Evolutionary conservation across 2,797 vertebrate genomes (phyloP).

Genomic region (Chelon labrosus): DNA sequence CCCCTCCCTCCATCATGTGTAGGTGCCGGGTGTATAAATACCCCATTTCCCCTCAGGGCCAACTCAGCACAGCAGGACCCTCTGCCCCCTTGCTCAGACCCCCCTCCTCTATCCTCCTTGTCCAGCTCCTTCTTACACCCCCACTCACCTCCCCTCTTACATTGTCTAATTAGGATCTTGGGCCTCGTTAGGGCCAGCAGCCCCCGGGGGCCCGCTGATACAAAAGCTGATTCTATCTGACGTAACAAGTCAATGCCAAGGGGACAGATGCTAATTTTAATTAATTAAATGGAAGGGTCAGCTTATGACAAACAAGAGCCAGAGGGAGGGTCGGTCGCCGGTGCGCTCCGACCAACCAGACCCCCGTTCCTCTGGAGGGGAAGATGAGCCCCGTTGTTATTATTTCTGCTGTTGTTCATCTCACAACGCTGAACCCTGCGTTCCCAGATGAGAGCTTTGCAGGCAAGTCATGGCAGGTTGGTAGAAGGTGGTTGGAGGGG

Average conservation of each 20-base stretch:
- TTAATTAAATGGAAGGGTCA: conserved; percentile 88
- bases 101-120: conserved; percentile 51
- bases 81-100: conserved; percentile 46
- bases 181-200: conserved; percentile 83
- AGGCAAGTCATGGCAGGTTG: conserved; percentile 54
- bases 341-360: conserved; percentile 60
- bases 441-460: conserved; percentile 54
- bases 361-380: conserved; percentile 55
- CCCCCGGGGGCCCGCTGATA: conserved; percentile 72
- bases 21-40: conserved; percentile 82
- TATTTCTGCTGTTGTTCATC: conserved; percentile 58
- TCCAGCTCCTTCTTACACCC: conserved; percentile 55
- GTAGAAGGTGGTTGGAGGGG: conserved; percentile 42
- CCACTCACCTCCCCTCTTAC: conserved; percentile 52
- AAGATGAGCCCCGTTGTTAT: conserved; percentile 43
- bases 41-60: conserved; percentile 63
- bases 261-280: conserved; percentile 89
- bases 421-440: conserved; percentile 13
- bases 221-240: conserved; percentile 88
- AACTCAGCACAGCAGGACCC: conserved; percentile 80
- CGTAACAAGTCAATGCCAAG: conserved; percentile 88
- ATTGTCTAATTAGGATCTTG: conserved; percentile 86
- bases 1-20: conserved; percentile 60
- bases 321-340: conserved; percentile 62
- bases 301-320: conserved; percentile 80